Percentiles rank a stretch among this genome's conserved stretches.
Evolutionary conservation across 92 coral and sea anemone species (phyloP).

Genomic region (Actinernus sp.): DNA sequence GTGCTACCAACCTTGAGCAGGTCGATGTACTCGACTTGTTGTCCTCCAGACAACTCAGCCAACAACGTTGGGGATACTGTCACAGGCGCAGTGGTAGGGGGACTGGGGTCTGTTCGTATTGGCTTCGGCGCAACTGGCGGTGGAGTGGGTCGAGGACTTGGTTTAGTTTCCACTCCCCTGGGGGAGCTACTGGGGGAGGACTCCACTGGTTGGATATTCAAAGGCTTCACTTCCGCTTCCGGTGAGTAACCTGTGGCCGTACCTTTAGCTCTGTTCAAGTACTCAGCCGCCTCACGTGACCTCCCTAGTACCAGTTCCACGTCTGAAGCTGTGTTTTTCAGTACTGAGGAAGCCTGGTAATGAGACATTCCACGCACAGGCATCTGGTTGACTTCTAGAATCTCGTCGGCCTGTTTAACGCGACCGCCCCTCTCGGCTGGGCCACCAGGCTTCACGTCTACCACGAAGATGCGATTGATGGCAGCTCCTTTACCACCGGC

Average conservation of each 20-base stretch:
- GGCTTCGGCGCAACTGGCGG: conserved; percentile 38
- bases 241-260: conserved; percentile 51
- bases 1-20: conserved; percentile 93
- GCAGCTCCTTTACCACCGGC: conserved; percentile 99
- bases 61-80: conserved; percentile 81
- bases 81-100: conserved; percentile 61
- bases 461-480: conserved; percentile 94
- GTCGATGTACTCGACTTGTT: conserved; percentile 85
- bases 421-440: conserved; percentile 95
- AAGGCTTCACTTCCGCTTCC: conserved; percentile 72
- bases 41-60: conserved; percentile 88
- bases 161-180: conserved; percentile 23
- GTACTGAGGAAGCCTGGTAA: conserved; percentile 96
- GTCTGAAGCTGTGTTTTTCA: conserved; percentile 89
- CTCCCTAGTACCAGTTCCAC: conserved; percentile 94
- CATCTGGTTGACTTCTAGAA: conserved; percentile 92
- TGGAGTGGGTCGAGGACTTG: conserved; percentile 12
- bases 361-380: conserved; percentile 96
- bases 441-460: conserved; percentile 96
- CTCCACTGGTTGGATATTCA: conserved; percentile 62
- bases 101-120: conserved; percentile 36
- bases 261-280: conserved; percentile 56
- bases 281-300: conserved; percentile 91
- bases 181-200: conserved; percentile 23
- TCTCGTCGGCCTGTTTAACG: conserved; percentile 94